Evolutionary conservation across 2,888 invertebrate species (phyloP), one percentile per base, ranked within the genome.

Genomic region (Erpobdella octoculata): DNA sequence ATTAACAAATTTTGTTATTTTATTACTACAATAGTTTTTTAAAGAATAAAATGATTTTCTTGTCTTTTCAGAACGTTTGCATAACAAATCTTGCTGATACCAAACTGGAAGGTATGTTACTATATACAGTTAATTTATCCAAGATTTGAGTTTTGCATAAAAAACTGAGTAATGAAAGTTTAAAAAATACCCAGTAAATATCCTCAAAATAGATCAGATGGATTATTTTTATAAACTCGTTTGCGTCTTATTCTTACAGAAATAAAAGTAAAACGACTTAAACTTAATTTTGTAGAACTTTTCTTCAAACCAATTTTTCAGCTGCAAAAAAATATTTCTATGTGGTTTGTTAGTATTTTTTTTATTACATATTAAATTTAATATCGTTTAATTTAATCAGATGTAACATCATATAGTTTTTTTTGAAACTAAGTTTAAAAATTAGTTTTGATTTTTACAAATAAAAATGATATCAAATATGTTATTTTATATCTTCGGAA

Each of bases 261-360:
- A 21, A 21, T 18, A 41, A 18, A 41, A 41, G 9, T 41, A 41
- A 12, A 41, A 12, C 9, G 9, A 12, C 18, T 12, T 25, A 25
- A 15, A 28, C 3, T 61, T 4, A 18, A 5, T 61, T 6, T 8
- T 62, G 1, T 31, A 62, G 62, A 62, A 35, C n/a, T 62, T 15
- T 6, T 62, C 12, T 62, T 62, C 62, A 62, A 62, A 35, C 62
- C 62, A 2, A 62, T 62, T n/a, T 62, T 62, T 35, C 62, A 62
- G 35, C 33, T 62, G 12, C 62, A 62, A 35, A 62, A 62, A 33
- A 62, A 35, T 35, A 62, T 62, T 21, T 62, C 62, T 8, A 28
- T 62, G 62, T 62, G 62, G 62, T 62, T 31, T n/a, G 62, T 62
- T n/a, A 62, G 62, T 62, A 31, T 25, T 5, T 8, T 53, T 28